phyloP scores from a whole-genome alignment of 2,797 vertebrate species.

The Melanotaenia parkinsoni region DNA sequence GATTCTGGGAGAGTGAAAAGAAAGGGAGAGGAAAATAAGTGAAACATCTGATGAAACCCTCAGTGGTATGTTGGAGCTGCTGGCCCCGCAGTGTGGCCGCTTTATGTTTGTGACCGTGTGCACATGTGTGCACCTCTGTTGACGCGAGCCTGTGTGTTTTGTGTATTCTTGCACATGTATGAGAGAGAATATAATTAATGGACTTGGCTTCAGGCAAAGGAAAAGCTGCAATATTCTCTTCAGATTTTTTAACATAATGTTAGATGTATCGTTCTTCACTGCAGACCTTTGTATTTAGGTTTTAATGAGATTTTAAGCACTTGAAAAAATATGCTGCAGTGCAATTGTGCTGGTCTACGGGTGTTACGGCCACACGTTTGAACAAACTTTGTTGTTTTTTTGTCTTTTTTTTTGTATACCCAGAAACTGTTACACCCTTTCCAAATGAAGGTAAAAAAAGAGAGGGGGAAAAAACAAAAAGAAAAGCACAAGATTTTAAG shows the following conservation, averaged over 20 bases:
- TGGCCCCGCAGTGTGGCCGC: constrained; percentile 28
- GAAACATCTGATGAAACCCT: constrained; percentile 65
- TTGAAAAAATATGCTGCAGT: not conserved
- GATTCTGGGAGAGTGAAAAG: constrained; percentile 58
- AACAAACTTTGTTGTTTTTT: not conserved
- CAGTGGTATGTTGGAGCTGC: constrained; percentile 40
- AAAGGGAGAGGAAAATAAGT: constrained; percentile 45
- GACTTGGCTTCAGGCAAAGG: constrained; percentile 14
- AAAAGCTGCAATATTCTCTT: constrained; percentile 16
- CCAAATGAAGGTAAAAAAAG: not conserved
- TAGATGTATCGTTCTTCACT: not conserved
- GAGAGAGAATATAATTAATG: constrained; percentile 22
- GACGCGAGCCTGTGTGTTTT: constrained; percentile 29
- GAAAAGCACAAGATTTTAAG: too few species aligned
- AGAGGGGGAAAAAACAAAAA: too few species aligned
- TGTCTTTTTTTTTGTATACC: not conserved
- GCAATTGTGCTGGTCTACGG: not conserved
- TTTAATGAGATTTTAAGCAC: constrained; percentile 19
- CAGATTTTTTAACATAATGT: constrained; percentile 7
- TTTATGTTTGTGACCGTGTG: constrained; percentile 30
- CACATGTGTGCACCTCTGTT: constrained; percentile 25
- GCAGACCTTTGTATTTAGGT: constrained; percentile 13
- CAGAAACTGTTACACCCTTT: not conserved
- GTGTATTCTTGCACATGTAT: constrained; percentile 9
- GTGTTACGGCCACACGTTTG: not conserved